Percentiles rank a stretch among this genome's conserved stretches.
Evolutionary conservation across 2,113 vertebrate species (phyloP).

Genomic region (Rafetus swinhoei): DNA sequence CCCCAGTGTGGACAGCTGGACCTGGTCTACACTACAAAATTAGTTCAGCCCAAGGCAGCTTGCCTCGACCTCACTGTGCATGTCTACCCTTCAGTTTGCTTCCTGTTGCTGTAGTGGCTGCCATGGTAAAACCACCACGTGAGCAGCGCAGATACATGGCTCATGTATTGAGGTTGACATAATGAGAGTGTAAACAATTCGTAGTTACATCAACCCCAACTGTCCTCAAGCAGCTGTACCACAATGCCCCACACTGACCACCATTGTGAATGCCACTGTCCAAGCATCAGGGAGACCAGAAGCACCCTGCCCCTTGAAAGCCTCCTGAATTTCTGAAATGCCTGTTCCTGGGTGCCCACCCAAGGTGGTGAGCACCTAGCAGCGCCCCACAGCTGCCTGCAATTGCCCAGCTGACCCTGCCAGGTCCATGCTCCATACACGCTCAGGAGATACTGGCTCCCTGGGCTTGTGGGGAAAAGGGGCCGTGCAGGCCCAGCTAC

Average conservation of each 20-base stretch:
- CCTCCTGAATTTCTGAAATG: too few relatives aligned
- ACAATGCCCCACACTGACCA: background rate
- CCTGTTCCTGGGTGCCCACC: too few relatives aligned
- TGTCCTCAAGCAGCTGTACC: background rate
- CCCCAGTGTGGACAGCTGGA: background rate
- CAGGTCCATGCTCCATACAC: too few relatives aligned
- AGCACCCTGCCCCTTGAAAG: too few relatives aligned
- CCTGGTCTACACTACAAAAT: background rate
- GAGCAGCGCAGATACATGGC: background rate
- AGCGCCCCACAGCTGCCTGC: too few relatives aligned
- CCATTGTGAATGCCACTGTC: background rate
- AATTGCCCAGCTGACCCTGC: too few relatives aligned
- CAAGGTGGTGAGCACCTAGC: too few relatives aligned
- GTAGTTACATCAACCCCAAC: background rate
- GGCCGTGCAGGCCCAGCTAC: too few relatives aligned
- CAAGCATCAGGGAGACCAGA: background rate
- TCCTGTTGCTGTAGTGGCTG: background rate
- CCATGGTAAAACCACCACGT: background rate
- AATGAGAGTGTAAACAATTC: too few relatives aligned
- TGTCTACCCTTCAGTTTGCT: background rate
- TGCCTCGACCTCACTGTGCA: background rate
- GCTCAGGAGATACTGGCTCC: too few relatives aligned
- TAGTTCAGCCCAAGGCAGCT: background rate
- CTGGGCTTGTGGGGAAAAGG: too few relatives aligned
- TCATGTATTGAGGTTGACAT: background rate